Base-by-base conservation (phyloP, 2,888 invertebrate species). In the Leptopilina syphax region DNA sequence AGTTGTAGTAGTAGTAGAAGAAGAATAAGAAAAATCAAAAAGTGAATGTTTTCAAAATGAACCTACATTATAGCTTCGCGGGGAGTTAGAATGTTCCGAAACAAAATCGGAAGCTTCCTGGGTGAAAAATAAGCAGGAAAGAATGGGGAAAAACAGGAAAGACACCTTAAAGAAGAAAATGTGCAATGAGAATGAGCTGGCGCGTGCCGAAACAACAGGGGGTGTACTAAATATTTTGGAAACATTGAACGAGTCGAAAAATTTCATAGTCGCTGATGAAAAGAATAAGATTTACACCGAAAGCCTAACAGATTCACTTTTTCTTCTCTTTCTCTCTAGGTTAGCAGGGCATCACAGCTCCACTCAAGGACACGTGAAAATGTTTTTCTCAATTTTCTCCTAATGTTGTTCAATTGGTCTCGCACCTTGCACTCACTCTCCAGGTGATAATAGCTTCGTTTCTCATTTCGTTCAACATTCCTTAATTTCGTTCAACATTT, bases 141-240 rank as follows among this genome's bases (percentile, higher is more conserved):
- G 34, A 50, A 77, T 24, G n/a, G 50, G 65, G 65, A 65, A 50
- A 50, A 77, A 65, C 44, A 54, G 47, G 57, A 50, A 3, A 50
- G 50, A 50, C 50, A 10, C 50, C 54, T 54, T 70, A 27, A 24
- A 50, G 50, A 57, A 60, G 65, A 68, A 68, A 68, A 60, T n/a
- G 18, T 44, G 41, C 65, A 34, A n/a, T 24, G 12, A 63, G 57
- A 73, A 57, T n/a, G 65, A 63, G 77, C 10, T 83, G 85, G 83
- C 88, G 88, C 89, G 88, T 88, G 89, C 88, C 86, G 78, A 82
- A 41, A 79, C 83, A 65, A 47, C 81, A 80, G 84, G 79, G 83
- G 85, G 87, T 73, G 81, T 85, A 82, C 85, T 89, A 89, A 90
- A 90, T 90, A 89, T 90, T 90, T 89, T 89, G 87, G 85, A 88